Conservation (phyloP, 2,113 vertebrate genomes). For the Perca fluviatilis region DNA sequence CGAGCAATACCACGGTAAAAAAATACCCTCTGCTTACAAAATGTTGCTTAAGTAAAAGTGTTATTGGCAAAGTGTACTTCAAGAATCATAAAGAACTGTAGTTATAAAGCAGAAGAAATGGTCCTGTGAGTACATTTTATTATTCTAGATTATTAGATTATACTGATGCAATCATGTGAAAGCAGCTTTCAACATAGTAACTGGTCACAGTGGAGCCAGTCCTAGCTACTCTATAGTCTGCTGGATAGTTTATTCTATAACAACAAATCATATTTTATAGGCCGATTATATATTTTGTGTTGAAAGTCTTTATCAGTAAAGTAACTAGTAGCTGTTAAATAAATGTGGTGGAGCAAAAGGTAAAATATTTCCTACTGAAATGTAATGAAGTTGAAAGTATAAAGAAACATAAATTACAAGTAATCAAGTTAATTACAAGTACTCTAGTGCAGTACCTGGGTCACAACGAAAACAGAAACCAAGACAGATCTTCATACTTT, state of each 20-base stretch:
- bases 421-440: neutral
- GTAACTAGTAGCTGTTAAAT: neutral
- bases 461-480: neutral
- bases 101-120: no score
- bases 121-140: no score
- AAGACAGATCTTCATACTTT: neutral
- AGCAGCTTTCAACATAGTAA: neutral
- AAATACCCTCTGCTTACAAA: no score
- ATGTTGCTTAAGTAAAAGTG: no score
- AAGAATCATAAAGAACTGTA: no score
- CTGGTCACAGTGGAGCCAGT: neutral
- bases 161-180: neutral
- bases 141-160: no score
- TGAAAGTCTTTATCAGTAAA: neutral
- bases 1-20: no score
- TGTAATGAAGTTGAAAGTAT: neutral
- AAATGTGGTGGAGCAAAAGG: neutral
- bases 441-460: neutral
- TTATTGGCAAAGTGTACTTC: no score
- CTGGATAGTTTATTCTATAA: neutral
- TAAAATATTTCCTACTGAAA: neutral
- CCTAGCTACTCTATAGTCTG: no score
- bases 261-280: neutral
- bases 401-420: neutral
- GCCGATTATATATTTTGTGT: neutral